These are phyloP conservation scores for Delphinus delphis DNA, from an alignment of 2,113 vertebrate species.

Conservation along the genomic window DNA sequence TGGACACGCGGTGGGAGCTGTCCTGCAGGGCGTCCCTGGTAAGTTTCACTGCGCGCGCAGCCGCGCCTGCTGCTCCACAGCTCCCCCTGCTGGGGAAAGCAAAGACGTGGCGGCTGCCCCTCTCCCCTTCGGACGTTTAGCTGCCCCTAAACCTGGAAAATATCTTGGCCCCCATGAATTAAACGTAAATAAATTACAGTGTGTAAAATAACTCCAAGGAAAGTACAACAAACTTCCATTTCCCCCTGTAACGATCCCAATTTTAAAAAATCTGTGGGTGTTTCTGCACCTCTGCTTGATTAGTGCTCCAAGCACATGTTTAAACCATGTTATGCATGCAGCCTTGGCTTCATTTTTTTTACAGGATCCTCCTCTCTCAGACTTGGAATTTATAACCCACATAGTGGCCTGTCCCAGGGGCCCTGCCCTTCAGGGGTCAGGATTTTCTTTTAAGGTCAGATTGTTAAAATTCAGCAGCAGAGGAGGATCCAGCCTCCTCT, in stretches of 20 bases:
- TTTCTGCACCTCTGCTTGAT: not conserved
- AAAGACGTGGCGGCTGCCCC: not conserved
- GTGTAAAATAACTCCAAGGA: not conserved
- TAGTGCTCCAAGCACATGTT: not conserved
- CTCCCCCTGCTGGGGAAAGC: not conserved
- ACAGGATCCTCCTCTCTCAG: not conserved
- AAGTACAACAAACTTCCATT: not conserved
- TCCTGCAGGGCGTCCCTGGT: not conserved
- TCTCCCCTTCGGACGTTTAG: too few species aligned
- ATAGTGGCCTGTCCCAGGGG: not conserved
- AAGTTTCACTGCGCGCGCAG: fast-evolving
- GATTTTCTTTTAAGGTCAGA: not conserved
- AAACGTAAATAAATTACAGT: not conserved
- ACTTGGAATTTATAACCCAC: not conserved
- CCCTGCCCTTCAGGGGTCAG: not conserved
- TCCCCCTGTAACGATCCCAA: not conserved
- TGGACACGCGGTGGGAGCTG: not conserved
- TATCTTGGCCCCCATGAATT: too few species aligned
- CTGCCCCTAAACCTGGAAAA: not conserved
- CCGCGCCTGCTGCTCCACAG: not conserved
- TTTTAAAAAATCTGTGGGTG: not conserved
- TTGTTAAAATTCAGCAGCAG: not conserved
- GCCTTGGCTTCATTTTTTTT: not conserved
- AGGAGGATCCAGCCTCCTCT: not conserved
- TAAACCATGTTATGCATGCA: not conserved